Evolutionary conservation across 2,797 vertebrate species (phyloP).

Genomic region (Alosa sapidissima): DNA sequence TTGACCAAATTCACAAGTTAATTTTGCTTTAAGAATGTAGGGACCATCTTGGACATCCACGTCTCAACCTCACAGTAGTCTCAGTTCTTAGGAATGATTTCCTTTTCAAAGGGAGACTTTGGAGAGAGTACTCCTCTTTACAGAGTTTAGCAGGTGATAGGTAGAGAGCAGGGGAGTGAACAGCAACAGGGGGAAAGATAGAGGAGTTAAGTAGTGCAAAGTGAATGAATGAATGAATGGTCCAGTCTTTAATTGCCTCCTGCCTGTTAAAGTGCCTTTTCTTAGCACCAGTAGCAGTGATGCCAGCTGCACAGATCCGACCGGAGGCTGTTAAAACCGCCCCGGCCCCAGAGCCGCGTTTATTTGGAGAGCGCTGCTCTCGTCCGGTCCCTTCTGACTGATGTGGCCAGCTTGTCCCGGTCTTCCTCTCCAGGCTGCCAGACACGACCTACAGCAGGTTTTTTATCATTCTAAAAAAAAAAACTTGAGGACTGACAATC

Average conservation of each 20-base stretch:
- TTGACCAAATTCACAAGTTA: neutral
- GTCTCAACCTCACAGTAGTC: neutral
- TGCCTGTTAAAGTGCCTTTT: slow-evolving; percentile 7
- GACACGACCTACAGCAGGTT: neutral
- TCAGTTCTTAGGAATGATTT: neutral
- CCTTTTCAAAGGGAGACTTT: no score
- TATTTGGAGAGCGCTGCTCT: neutral
- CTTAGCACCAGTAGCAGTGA: neutral
- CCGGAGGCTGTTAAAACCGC: neutral
- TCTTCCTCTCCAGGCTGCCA: slow-evolving; percentile 25
- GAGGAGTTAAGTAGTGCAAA: neutral
- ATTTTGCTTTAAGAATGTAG: neutral
- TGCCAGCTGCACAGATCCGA: neutral
- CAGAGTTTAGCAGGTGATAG: neutral
- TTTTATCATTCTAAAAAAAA: neutral
- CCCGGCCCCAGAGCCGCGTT: neutral
- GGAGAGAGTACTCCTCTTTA: neutral
- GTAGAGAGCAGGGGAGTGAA: neutral
- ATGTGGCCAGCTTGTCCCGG: slow-evolving; percentile 30
- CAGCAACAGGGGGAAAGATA: no score
- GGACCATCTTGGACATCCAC: neutral
- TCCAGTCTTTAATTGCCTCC: neutral
- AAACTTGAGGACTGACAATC: neutral
- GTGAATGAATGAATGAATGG: neutral
- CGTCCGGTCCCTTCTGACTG: neutral